Conservation (phyloP, 2,113 vertebrate genomes). For the Meleagris gallopavo region DNA sequence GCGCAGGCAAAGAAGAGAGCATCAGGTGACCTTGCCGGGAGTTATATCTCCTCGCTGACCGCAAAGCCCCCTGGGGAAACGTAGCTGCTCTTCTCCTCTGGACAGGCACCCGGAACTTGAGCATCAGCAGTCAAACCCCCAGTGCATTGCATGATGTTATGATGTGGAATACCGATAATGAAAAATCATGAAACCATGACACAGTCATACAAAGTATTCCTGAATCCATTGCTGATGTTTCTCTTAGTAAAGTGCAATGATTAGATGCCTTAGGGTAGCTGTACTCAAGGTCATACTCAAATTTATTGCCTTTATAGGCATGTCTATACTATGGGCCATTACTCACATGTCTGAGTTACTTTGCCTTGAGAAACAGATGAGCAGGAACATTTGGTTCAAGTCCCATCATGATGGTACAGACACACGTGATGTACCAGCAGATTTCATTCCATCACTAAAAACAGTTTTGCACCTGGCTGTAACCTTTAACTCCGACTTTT, state of each 20-base stretch:
- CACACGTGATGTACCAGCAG: background rate
- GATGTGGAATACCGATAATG: too few relatives aligned
- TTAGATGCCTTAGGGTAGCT: background rate
- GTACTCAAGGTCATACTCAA: background rate
- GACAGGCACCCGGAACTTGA: too few relatives aligned
- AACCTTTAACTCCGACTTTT: background rate
- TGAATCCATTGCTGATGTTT: background rate
- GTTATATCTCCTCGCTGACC: too few relatives aligned
- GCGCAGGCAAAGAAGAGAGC: too few relatives aligned
- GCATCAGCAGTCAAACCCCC: too few relatives aligned
- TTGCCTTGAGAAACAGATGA: background rate
- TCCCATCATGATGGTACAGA: background rate
- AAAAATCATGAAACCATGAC: too few relatives aligned
- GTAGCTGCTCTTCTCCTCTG: too few relatives aligned
- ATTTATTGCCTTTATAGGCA: background rate
- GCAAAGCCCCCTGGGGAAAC: too few relatives aligned
- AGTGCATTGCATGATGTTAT: too few relatives aligned
- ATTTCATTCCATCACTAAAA: background rate
- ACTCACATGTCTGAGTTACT: accelerated
- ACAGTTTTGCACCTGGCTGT: background rate
- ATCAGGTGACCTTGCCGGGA: too few relatives aligned
- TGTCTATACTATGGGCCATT: background rate
- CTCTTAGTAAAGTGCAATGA: background rate
- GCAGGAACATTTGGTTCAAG: background rate
- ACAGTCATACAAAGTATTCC: background rate